Base-by-base conservation (phyloP, 2,888 invertebrate species). In the Pristionchus japonicus region DNA sequence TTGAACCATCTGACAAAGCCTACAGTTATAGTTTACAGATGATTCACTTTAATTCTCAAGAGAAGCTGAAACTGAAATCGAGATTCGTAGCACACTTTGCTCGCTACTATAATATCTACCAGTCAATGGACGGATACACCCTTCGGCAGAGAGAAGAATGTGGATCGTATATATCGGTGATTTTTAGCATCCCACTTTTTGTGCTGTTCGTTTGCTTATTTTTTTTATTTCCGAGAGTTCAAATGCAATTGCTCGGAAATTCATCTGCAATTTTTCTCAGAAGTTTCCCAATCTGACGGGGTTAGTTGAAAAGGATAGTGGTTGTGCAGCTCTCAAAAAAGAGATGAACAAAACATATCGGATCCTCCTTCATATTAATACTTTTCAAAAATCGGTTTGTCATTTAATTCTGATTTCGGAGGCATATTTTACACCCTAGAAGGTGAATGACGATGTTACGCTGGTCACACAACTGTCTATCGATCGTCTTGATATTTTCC, bases 31-130 rank as follows among this genome's bases (percentile, higher is more conserved):
- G n/a, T n/a, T n/a, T 74, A 20, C 95, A 97, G 97, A 96, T 97
- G 80, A 96, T 98, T 88, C 98, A 98, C 95, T 98, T 97, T 97
- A 98, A 98, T 95, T 97, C 97, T 0, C 97, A 97, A 0, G 96
- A 96, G 92, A 98, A 98, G 95, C 96, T 97, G 92, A 96, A 96
- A 93, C 97, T 97, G 43, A 96, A 96, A 90, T 96, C 96, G 23
- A 47, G 94, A 93, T 97, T 97, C 94, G 96, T 97, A 0, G 96
- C 96, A 91, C 97, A 96, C 95, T 98, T 97, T 95, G 96, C 96
- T 88, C 97, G 96, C 94, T 96, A 97, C 86, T 96, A 97, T 47
- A 13, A 47, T 6, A 13, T 9, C 6, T 64, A 64, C 27, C 64
- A 64, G 27, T 64, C 64, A 7, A 64, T 64, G 64, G 64, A 64